Evolutionary conservation across 1,140 invertebrate species (phyloP).

Genomic region (Drosophila kikkawai): DNA sequence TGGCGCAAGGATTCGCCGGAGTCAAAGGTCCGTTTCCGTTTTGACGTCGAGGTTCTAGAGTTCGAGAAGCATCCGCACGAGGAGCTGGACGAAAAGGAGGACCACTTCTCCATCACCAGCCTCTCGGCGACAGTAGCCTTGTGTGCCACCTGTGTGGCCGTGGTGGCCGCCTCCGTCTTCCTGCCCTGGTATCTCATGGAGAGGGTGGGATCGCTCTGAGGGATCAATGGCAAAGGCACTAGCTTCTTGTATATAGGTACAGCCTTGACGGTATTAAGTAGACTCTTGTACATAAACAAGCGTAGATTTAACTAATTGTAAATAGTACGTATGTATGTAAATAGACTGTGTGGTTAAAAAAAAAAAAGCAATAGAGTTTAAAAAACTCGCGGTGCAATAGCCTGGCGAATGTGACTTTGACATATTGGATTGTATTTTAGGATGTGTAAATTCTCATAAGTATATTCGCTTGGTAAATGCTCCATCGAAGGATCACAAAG

Average conservation of each 20-base stretch:
- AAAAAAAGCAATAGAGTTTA: slow-evolving; percentile 16
- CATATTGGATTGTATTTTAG: slow-evolving; percentile 37
- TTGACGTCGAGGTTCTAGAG: slow-evolving; percentile 86
- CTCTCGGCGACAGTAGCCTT: slow-evolving; percentile 70
- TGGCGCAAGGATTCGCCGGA: slow-evolving; percentile 86
- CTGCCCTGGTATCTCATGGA: slow-evolving; percentile 86
- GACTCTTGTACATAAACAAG: slow-evolving; percentile 64
- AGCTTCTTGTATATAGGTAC: slow-evolving; percentile 42
- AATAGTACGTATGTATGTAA: slow-evolving; percentile 63
- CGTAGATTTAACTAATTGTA: slow-evolving; percentile 64
- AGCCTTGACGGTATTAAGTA: slow-evolving; percentile 70
- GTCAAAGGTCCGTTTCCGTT: slow-evolving; percentile 85
- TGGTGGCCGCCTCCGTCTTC: slow-evolving; percentile 85
- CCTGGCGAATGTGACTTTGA: slow-evolving; percentile 16
- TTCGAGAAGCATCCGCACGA: slow-evolving; percentile 85
- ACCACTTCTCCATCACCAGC: slow-evolving; percentile 64
- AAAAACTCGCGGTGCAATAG: slow-evolving; percentile 41
- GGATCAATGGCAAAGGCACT: neutral
- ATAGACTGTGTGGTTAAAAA: slow-evolving; percentile 50
- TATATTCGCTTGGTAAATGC: slow-evolving; percentile 19
- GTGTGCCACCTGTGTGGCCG: slow-evolving; percentile 85
- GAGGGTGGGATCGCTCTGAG: slow-evolving; percentile 61
- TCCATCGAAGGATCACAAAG: slow-evolving; percentile 51
- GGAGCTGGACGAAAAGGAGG: slow-evolving; percentile 68
- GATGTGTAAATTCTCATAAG: slow-evolving; percentile 32